A percentile compares a stretch with the other conserved stretches of the same genome.
phyloP scores from a whole-genome alignment of 2,888 invertebrate genomes.

The Odontomyia ornata region DNA sequence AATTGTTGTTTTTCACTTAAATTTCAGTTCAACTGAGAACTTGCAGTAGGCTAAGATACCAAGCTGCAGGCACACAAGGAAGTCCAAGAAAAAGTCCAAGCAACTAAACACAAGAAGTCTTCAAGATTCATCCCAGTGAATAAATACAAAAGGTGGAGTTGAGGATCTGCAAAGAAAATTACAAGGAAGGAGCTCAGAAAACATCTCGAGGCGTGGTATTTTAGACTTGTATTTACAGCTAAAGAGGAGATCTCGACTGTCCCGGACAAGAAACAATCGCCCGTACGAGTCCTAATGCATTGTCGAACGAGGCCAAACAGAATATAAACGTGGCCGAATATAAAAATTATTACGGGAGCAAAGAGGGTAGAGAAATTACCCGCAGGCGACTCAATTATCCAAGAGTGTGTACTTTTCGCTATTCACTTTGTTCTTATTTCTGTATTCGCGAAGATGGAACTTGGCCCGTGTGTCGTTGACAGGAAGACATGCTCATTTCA shows the following conservation, averaged over 20 bases:
- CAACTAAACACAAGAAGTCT: conserved; percentile 20
- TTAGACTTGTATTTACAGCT: not conserved
- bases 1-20: conserved; percentile 41
- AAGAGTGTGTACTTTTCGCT: conserved; percentile 47
- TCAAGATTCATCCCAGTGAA: conserved; percentile 24
- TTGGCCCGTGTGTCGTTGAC: conserved; percentile 24
- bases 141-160: conserved; percentile 34
- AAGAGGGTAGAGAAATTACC: conserved; percentile 42
- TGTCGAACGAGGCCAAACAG: conserved; percentile 21
- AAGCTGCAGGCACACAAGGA: not conserved
- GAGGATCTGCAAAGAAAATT: conserved; percentile 8
- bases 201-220: conserved; percentile 25
- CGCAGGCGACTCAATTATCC: conserved; percentile 47
- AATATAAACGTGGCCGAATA: conserved; percentile 33
- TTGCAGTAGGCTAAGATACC: not conserved
- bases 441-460: not conserved
- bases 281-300: not conserved
- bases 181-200: conserved; percentile 1
- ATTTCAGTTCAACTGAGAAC: not conserved
- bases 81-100: not conserved
- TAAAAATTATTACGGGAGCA: conserved; percentile 38
- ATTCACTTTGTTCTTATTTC: conserved; percentile 36
- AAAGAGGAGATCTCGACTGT: not conserved
- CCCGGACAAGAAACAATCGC: not conserved
- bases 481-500: not conserved